Evolutionary conservation across 2,888 invertebrate species (phyloP).

Genomic region (Busseola fusca): DNA sequence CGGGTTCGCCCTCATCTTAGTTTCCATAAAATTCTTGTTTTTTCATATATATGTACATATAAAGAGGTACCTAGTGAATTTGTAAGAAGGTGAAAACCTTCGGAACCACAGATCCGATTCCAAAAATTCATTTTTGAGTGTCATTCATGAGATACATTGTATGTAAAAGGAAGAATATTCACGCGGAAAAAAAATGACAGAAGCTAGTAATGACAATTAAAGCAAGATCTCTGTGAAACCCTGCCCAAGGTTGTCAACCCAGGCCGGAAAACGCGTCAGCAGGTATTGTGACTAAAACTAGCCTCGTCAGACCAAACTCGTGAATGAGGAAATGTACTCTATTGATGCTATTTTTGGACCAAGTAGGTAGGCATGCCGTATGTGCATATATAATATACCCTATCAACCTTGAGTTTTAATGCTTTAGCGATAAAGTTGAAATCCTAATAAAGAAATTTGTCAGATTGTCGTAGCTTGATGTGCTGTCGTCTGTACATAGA

Average conservation of each 20-base stretch:
- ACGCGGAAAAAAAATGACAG: neutral
- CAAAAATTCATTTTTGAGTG: neutral
- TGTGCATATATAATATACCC: neutral
- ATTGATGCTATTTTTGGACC: conserved; percentile 3
- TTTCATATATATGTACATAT: neutral
- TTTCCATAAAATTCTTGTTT: neutral
- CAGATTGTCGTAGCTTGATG: no score
- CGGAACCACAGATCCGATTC: neutral
- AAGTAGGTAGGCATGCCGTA: neutral
- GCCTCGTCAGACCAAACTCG: conserved; percentile 15
- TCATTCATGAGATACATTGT: neutral
- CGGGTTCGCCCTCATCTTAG: no score
- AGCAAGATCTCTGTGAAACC: neutral
- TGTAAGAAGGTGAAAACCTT: neutral
- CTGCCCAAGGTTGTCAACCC: conserved; percentile 24
- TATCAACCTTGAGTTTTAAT: no score
- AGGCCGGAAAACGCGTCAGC: conserved; percentile 29
- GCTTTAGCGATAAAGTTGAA: no score
- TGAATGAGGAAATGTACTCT: conserved; percentile 44
- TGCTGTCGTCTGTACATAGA: no score
- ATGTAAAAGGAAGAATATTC: neutral
- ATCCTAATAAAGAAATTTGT: no score
- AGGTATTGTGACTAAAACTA: conserved; percentile 37
- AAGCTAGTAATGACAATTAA: neutral
- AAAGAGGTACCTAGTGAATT: neutral